Base-by-base conservation (phyloP, 2,797 vertebrate genomes). In the Syngnathus rostellatus region DNA sequence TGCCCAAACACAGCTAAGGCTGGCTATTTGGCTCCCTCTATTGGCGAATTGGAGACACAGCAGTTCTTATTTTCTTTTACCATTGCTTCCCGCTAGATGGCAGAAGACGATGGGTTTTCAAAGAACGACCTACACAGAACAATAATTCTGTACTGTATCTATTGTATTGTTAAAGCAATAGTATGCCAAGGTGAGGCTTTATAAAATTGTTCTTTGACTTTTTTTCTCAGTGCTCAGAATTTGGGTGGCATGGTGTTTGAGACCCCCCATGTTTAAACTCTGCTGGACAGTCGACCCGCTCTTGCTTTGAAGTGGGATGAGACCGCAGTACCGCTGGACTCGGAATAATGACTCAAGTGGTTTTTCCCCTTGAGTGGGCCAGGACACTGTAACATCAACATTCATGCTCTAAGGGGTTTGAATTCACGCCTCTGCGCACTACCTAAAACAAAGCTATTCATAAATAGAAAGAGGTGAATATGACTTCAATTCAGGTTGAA, bases 301-400 rank as follows among this genome's bases (percentile, higher is more conserved):
- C 62, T 48, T 45, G 16, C 81, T 86, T 86, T 88, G 81, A 86
- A 85, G 82, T 80, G 70, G 78, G 80, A 85, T 75, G 64, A 77
- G 67, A 63, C 59, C 38, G 55, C 14, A 54, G 68, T 55, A 23
- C 65, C 54, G 62, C 61, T 40, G 25, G 60, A 41, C 23, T 41
- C 3, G 63, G 48, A 70, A 64, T 69, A 64, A 67, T 64, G 60
- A 55, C 61, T 78, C 58, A 51, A 62, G 60, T 69, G 3, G 23
- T 64, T 43, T 62, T 63, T 63, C 25, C 58, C 17, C 37, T 63
- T 19, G 5, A 66, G 7, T 12, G 14, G 23, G 45, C 46, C 45
- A 8, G n/a, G 10, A 37, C 2, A 38, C 14, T 6, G 2, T 46
- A 61, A 1, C 37, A 55, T 50, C 1, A 68, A 63, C 2, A 66